A percentile compares a stretch with the other conserved stretches of the same genome.
Evolutionary conservation across 2,113 vertebrate genomes (phyloP).

Genomic region (Atlantisia rogersi): DNA sequence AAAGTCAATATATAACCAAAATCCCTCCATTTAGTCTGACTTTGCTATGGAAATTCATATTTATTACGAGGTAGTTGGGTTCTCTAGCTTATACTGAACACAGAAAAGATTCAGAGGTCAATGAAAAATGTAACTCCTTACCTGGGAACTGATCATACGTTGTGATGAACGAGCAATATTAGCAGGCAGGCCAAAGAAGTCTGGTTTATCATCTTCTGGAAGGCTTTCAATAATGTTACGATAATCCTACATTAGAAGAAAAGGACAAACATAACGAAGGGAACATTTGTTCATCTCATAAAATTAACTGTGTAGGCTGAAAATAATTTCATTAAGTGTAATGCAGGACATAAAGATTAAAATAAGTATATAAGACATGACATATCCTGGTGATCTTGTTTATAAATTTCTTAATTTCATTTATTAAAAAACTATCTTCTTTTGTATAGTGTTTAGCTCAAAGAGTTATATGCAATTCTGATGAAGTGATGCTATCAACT

Average conservation of each 20-base stretch:
- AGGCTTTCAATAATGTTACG: slow-evolving; percentile 88
- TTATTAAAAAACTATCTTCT: neutral
- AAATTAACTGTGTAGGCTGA: neutral
- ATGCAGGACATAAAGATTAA: neutral
- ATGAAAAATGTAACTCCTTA: slow-evolving; percentile 51
- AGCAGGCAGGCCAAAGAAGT: slow-evolving; percentile 94
- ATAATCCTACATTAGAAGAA: slow-evolving; percentile 83
- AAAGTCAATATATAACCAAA: neutral
- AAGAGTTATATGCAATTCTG: neutral
- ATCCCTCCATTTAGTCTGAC: neutral
- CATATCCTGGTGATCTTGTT: neutral
- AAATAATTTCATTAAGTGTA: neutral
- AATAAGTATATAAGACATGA: neutral
- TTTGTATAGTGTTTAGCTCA: neutral
- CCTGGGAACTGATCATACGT: slow-evolving; percentile 92
- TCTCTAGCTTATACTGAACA: neutral
- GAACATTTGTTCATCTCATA: neutral
- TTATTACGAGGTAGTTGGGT: neutral
- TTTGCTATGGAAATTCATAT: neutral
- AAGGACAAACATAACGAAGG: neutral
- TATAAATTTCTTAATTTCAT: neutral
- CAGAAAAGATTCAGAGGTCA: neutral
- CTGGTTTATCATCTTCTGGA: slow-evolving; percentile 93
- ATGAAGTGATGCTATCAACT: neutral
- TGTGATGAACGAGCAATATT: slow-evolving; percentile 95